Conservation (phyloP, 2,113 vertebrate species). For the Vicugna pacos region DNA sequence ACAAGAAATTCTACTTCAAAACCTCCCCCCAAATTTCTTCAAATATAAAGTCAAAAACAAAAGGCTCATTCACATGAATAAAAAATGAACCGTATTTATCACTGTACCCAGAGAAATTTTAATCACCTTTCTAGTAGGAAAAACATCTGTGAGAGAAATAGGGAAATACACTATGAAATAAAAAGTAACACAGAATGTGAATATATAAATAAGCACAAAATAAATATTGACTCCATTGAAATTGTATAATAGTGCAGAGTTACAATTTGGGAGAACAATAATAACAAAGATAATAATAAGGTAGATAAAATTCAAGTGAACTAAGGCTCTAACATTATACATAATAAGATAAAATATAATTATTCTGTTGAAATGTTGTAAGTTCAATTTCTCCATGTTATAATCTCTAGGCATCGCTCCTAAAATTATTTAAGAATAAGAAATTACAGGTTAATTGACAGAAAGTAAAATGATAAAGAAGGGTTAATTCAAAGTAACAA, state of each 20-base stretch:
- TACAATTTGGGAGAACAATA: not conserved
- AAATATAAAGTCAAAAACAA: not conserved
- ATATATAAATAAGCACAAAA: not conserved
- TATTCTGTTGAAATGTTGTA: not conserved
- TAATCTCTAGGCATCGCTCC: not conserved
- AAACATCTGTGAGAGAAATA: not conserved
- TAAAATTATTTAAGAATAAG: not conserved
- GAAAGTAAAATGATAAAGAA: not conserved
- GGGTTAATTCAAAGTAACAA: not conserved
- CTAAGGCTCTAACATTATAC: not conserved
- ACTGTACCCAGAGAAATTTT: not conserved
- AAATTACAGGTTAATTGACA: not conserved
- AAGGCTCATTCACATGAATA: not conserved
- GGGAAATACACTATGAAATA: not conserved
- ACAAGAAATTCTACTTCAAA: not conserved
- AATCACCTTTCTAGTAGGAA: not conserved
- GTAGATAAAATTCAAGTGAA: not conserved
- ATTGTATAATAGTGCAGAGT: not conserved
- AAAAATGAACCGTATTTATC: not conserved
- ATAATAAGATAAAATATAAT: not conserved
- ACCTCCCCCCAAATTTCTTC: fast-evolving
- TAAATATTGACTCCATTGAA: not conserved
- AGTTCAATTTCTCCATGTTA: not conserved
- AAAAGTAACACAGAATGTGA: not conserved
- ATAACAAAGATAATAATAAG: not conserved